phyloP scores from a whole-genome alignment of 30 jellyfish, hydroid and myxozoan species.

The Aurelia sp. region DNA sequence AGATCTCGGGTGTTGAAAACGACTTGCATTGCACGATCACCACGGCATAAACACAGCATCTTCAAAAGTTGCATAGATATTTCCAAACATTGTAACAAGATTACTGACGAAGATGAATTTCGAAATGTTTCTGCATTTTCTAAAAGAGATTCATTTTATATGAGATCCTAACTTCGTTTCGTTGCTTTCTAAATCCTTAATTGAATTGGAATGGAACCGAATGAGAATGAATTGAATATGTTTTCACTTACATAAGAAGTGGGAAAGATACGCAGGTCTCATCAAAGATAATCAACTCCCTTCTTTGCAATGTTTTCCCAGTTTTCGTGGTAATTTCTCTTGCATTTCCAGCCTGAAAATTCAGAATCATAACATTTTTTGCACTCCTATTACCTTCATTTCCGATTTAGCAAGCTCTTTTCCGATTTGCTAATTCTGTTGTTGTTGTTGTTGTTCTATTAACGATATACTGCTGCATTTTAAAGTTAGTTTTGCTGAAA shows the following conservation, averaged over 20 bases:
- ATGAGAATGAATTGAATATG: background rate
- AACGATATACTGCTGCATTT: background rate
- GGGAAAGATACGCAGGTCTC: constrained; percentile 81
- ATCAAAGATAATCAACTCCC: constrained; percentile 77
- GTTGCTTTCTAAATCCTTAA: background rate
- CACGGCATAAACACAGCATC: background rate
- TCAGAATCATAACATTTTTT: background rate
- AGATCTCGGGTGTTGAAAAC: no score
- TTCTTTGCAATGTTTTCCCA: constrained; percentile 73
- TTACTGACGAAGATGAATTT: no score
- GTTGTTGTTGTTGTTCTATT: no score
- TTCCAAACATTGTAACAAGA: no score
- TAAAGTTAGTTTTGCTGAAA: background rate
- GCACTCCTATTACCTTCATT: no score
- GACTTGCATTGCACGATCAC: no score
- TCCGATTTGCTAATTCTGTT: no score
- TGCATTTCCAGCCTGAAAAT: constrained; percentile 64
- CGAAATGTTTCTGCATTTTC: no score
- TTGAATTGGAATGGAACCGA: no score
- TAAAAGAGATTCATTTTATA: background rate
- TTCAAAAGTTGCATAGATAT: no score
- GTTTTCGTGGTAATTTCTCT: constrained; percentile 61
- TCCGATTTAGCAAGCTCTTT: no score
- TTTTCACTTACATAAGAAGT: constrained; percentile 64
- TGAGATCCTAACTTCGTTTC: background rate